Evolutionary conservation across 2,113 vertebrate genomes (phyloP), one percentile per base, ranked within the genome.

Genomic region (Anser cygnoides): DNA sequence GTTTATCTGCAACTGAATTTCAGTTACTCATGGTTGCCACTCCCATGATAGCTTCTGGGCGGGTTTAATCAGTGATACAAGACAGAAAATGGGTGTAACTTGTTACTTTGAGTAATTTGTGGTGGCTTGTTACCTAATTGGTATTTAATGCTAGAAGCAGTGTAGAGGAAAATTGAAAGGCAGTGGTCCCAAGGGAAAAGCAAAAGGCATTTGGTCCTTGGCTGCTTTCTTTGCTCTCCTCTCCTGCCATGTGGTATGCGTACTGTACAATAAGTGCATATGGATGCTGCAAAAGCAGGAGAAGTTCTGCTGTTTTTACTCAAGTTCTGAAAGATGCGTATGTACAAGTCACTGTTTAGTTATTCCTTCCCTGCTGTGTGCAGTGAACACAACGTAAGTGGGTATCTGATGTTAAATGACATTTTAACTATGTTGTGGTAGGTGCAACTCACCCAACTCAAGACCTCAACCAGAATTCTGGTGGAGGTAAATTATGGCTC

Each of bases 161-260:
- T 22, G 33, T 4, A 50, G 11, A 28, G 54, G 20, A 37, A 20
- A 49, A 7, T 46, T 18, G 37, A 31, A 28, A 29, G 46, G 26
- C 3, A 15, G 33, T 49, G 9, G 6, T 78, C 6, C 0, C 0
- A 25, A 39, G 49, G 10, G 21, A 57, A 26, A 43, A 87, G 10
- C 25, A 55, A 61, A 61, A 58, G 25, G 19, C 14, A 8, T 29
- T 49, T 54, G 49, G 28, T 8, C 8, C 63, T 57, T 20, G 31
- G n/a, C 61, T 78, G 44, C 43, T 72, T 41, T 29, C 62, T 3
- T 29, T 76, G 18, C 12, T 31, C 9, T n/a, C 54, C 11, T 63
- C 14, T 68, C 12, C 19, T 55, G 23, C 49, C 4, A 0, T 1
- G 10, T 52, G 43, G 52, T 4, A 2, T 7, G 3, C 0, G 3